A percentile compares a stretch with the other conserved stretches of the same genome.
Evolutionary conservation across 2,888 invertebrate genomes (phyloP).

Genomic region (Ectemnius continuus): DNA sequence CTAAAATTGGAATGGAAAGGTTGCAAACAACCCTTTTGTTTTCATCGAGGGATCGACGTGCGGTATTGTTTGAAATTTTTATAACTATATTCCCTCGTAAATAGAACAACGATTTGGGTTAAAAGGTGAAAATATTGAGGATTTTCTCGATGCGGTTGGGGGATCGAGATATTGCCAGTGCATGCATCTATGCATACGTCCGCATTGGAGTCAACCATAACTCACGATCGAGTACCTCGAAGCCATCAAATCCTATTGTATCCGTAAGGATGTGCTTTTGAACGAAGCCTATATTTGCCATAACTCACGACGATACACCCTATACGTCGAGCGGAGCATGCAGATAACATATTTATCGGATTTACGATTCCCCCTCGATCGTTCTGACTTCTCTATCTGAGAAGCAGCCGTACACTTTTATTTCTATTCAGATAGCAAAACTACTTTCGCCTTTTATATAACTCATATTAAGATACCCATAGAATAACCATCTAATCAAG

Average conservation of each 20-base stretch:
- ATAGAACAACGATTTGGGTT: neutral
- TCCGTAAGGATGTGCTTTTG: slow-evolving; percentile 16
- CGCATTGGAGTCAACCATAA: slow-evolving; percentile 26
- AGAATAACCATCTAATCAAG: neutral
- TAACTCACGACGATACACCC: slow-evolving; percentile 22
- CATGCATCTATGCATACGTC: slow-evolving; percentile 22
- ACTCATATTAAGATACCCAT: too few relatives aligned
- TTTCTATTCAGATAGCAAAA: too few relatives aligned
- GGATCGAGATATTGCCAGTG: neutral
- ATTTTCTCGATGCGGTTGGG: neutral
- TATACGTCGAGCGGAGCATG: neutral
- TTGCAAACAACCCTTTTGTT: too few relatives aligned
- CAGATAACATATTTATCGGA: slow-evolving; percentile 3
- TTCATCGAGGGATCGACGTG: too few relatives aligned
- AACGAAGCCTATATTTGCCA: slow-evolving; percentile 22
- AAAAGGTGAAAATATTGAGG: neutral
- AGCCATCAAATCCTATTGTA: slow-evolving; percentile 16
- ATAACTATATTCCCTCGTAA: too few relatives aligned
- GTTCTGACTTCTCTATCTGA: slow-evolving; percentile 5
- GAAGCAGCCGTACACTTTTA: neutral
- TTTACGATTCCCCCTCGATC: slow-evolving; percentile 3
- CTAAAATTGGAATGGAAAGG: too few relatives aligned
- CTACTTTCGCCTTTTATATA: too few relatives aligned
- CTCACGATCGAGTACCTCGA: slow-evolving; percentile 29
- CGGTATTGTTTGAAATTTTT: too few relatives aligned